Percentiles rank a stretch among this genome's conserved stretches.
These are phyloP conservation scores for Coilia nasus DNA, from an alignment of 2,797 vertebrate species.

Conservation along the genomic window DNA sequence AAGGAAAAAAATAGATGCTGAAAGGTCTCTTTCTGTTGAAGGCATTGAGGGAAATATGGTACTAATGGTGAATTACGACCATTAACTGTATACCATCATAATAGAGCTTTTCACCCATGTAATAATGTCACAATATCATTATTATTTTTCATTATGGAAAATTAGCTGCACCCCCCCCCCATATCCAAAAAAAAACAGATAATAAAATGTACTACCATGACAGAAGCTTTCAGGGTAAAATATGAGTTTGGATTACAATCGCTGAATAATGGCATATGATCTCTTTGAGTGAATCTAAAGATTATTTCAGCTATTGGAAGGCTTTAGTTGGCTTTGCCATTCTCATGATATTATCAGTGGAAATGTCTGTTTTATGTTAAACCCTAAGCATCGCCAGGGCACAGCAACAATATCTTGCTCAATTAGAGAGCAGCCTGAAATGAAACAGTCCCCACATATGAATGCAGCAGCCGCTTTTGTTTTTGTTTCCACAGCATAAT, in stretches of 20 bases:
- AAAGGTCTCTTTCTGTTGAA: slow-evolving; percentile 71
- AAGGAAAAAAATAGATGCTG: slow-evolving; percentile 75
- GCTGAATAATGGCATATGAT: slow-evolving; percentile 2
- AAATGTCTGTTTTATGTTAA: slow-evolving; percentile 23
- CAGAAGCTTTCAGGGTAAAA: background rate
- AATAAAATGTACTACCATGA: background rate
- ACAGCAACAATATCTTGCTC: slow-evolving; percentile 13
- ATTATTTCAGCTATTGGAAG: background rate
- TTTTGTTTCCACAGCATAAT: background rate
- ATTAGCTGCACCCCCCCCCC: slow-evolving; percentile 58
- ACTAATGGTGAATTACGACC: slow-evolving; percentile 82
- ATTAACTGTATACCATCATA: slow-evolving; percentile 72
- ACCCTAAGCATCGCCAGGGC: background rate
- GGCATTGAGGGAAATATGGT: slow-evolving; percentile 74
- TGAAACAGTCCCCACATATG: background rate
- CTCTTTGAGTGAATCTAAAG: slow-evolving; percentile 20
- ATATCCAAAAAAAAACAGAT: background rate
- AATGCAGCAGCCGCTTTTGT: slow-evolving; percentile 12
- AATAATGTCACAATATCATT: slow-evolving; percentile 70
- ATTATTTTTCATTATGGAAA: slow-evolving; percentile 66
- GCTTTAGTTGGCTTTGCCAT: slow-evolving; percentile 8
- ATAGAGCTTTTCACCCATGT: slow-evolving; percentile 72
- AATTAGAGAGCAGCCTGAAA: background rate
- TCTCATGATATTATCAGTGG: slow-evolving; percentile 13
- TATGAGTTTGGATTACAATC: slow-evolving; percentile 16